Evolutionary conservation across 64 coral and sea anemone species (phyloP).

Genomic region (Pachyseris speciosa): DNA sequence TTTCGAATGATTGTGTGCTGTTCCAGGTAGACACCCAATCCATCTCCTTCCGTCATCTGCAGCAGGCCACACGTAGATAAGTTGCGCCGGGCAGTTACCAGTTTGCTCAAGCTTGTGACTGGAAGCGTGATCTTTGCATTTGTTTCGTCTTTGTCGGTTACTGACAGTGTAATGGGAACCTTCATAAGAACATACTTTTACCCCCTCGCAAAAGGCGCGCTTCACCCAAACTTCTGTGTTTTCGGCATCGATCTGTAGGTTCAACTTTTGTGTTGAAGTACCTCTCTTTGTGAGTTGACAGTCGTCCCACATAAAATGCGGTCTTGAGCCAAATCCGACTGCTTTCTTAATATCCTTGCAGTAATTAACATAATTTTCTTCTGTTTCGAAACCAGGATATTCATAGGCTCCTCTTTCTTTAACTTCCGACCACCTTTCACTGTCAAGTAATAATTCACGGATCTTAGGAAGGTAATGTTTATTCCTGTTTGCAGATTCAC

Average conservation of each 20-base stretch:
- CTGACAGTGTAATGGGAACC: no score
- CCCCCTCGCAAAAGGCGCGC: no score
- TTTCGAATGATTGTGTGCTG: constrained; percentile 47
- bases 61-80: constrained; percentile 46
- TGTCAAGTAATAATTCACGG: neutral
- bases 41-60: constrained; percentile 50
- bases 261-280: neutral
- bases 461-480: constrained; percentile 22
- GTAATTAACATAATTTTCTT: neutral
- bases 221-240: neutral
- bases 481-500: neutral
- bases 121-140: no score
- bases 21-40: constrained; percentile 21
- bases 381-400: constrained; percentile 25
- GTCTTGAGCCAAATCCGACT: neutral
- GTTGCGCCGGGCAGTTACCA: constrained; percentile 20
- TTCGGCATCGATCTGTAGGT: neutral
- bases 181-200: no score
- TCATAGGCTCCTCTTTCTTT: neutral
- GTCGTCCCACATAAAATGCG: no score
- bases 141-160: no score
- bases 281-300: neutral
- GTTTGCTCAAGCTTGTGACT: neutral
- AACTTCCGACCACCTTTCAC: neutral
- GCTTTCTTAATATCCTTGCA: neutral